These are phyloP conservation scores for Chesias legatella DNA, from an alignment of 2,888 invertebrate species.

Conservation along the genomic window DNA sequence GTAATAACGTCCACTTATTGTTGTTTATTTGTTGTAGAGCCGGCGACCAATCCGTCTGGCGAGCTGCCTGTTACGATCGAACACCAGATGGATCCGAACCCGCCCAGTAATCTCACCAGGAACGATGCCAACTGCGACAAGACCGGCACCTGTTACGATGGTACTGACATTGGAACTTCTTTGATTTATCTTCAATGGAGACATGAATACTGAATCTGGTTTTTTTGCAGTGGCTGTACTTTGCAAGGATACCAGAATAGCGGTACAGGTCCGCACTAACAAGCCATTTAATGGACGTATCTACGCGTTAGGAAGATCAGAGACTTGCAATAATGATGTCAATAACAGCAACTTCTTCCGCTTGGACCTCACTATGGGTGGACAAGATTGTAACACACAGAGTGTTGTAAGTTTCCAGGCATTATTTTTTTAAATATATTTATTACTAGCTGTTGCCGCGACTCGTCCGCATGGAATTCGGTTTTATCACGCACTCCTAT, in stretches of 20 bases:
- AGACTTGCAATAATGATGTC: constrained; percentile 97
- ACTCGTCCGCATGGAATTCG: too few species aligned
- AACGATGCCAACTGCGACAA: constrained; percentile 94
- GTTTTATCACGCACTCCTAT: too few species aligned
- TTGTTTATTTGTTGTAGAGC: constrained; percentile 68
- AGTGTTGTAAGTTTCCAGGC: constrained; percentile 88
- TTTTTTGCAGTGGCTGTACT: constrained; percentile 89
- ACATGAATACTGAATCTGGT: constrained; percentile 5
- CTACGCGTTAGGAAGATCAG: constrained; percentile 95
- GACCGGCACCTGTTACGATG: constrained; percentile 96
- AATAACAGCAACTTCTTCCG: constrained; percentile 95
- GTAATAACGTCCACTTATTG: constrained; percentile 22
- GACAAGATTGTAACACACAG: constrained; percentile 97
- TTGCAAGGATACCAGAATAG: constrained; percentile 96
- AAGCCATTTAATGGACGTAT: constrained; percentile 97
- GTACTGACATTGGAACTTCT: constrained; percentile 67
- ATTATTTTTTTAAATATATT: too few species aligned
- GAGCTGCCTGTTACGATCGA: constrained; percentile 88
- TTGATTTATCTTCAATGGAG: constrained; percentile 13
- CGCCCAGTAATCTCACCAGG: constrained; percentile 86
- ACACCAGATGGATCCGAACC: constrained; percentile 86
- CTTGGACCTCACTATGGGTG: constrained; percentile 94
- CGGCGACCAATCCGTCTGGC: constrained; percentile 63
- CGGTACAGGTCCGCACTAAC: constrained; percentile 95
- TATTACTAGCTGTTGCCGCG: too few species aligned